Percentiles rank a stretch among this genome's conserved stretches.
Conservation (phyloP, 2,113 vertebrate genomes). For the Chlamydotis undulata region DNA sequence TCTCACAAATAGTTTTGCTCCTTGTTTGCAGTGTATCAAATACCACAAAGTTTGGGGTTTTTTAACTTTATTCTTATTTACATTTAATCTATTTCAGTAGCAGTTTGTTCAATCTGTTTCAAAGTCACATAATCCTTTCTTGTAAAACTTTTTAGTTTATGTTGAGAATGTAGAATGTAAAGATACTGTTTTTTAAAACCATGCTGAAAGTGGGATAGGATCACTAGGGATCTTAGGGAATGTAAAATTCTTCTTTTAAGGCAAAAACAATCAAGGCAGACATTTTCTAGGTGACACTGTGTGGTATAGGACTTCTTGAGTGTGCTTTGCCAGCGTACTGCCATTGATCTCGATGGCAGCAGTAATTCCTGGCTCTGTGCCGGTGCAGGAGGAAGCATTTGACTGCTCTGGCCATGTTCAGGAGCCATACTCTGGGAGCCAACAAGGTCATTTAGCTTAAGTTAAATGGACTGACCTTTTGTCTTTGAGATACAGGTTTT, state of each 20-base stretch:
- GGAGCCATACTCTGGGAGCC: neutral
- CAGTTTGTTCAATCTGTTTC: neutral
- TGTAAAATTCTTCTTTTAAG: neutral
- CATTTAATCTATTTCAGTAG: neutral
- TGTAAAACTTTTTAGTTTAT: neutral
- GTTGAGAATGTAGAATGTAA: neutral
- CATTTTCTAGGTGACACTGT: neutral
- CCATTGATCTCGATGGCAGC: neutral
- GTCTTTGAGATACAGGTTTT: neutral
- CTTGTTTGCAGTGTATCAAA: neutral
- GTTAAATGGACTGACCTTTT: neutral
- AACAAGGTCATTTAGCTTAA: neutral
- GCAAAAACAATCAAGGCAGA: neutral
- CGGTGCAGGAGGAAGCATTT: neutral
- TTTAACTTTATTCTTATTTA: neutral
- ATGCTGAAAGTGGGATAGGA: neutral
- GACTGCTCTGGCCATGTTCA: neutral
- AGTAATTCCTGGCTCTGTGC: neutral
- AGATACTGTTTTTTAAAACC: neutral
- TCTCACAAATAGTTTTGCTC: neutral
- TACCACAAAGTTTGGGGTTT: neutral
- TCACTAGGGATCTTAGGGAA: neutral
- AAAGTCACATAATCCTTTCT: neutral
- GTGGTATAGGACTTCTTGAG: neutral
- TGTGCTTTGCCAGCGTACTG: neutral